Evolutionary conservation across 1,140 invertebrate genomes (phyloP).

Genomic region (Anoplolepis gracilipes): DNA sequence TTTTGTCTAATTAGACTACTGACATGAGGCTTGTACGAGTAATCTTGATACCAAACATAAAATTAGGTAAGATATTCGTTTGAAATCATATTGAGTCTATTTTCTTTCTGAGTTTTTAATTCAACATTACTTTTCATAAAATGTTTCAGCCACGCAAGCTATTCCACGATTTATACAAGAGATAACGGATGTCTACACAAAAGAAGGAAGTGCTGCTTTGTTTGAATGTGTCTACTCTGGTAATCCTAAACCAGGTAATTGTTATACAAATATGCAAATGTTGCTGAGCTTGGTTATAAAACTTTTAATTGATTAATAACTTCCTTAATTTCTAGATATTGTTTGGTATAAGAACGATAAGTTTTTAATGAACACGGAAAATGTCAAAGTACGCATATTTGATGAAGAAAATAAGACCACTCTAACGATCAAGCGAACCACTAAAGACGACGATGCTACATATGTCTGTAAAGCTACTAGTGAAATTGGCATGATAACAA

Average conservation of each 20-base stretch:
- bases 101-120: not conserved
- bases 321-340: conserved; percentile 87
- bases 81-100: not conserved
- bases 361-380: conserved; percentile 90
- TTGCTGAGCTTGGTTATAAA: not conserved
- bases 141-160: conserved; percentile 90
- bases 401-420: conserved; percentile 90
- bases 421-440: conserved; percentile 90
- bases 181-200: conserved; percentile 90
- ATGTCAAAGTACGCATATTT: conserved; percentile 89
- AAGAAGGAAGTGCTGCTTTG: conserved; percentile 90
- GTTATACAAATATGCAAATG: not conserved
- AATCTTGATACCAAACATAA: conserved; percentile 61
- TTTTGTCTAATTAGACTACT: conserved; percentile 81
- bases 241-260: conserved; percentile 93
- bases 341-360: conserved; percentile 96
- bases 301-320: conserved; percentile 18
- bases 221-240: conserved; percentile 93
- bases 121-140: not conserved
- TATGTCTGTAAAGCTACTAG: conserved; percentile 95
- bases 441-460: conserved; percentile 91
- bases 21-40: conserved; percentile 75
- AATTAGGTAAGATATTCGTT: conserved; percentile 67
- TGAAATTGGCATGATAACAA: conserved; percentile 92
- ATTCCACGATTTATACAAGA: conserved; percentile 93